These are phyloP conservation scores for Orientallactaga sibirica DNA, from an alignment of 2,797 vertebrate species.

Conservation along the genomic window DNA sequence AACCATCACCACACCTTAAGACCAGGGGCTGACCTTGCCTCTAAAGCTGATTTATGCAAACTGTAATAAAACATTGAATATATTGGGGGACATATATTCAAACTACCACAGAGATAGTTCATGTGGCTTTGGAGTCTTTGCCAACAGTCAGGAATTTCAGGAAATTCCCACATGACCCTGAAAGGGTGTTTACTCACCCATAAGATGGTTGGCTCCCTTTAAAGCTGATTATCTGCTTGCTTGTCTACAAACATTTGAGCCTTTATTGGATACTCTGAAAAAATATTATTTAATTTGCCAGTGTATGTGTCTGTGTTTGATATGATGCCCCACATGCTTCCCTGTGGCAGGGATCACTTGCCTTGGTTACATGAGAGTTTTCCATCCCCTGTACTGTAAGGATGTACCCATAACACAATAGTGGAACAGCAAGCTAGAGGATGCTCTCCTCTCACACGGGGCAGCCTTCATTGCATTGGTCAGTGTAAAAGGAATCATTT, in stretches of 20 bases:
- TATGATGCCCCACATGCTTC: not conserved
- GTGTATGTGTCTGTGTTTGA: not conserved
- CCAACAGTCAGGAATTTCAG: not conserved
- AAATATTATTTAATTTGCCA: no score
- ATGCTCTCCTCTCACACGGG: slow-evolving; percentile 61
- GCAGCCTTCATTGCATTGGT: not conserved
- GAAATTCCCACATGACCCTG: slow-evolving; percentile 14
- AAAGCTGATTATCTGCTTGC: not conserved
- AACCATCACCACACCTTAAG: no score
- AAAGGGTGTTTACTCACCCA: not conserved
- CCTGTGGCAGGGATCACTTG: no score
- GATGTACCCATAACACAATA: not conserved
- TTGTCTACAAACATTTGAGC: not conserved
- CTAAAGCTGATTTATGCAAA: no score
- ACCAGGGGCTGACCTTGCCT: no score
- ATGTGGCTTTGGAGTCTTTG: slow-evolving; percentile 7
- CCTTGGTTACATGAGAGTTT: not conserved
- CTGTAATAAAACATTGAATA: no score
- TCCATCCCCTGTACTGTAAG: not conserved
- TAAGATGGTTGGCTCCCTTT: not conserved
- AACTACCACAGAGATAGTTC: not conserved
- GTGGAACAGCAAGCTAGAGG: not conserved
- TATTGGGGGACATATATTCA: no score
- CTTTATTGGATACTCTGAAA: slow-evolving; percentile 45
- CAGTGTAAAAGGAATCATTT: slow-evolving; percentile 47